Evolutionary conservation across 1,140 invertebrate genomes (phyloP).

Genomic region (Cataglyphis hispanica): DNA sequence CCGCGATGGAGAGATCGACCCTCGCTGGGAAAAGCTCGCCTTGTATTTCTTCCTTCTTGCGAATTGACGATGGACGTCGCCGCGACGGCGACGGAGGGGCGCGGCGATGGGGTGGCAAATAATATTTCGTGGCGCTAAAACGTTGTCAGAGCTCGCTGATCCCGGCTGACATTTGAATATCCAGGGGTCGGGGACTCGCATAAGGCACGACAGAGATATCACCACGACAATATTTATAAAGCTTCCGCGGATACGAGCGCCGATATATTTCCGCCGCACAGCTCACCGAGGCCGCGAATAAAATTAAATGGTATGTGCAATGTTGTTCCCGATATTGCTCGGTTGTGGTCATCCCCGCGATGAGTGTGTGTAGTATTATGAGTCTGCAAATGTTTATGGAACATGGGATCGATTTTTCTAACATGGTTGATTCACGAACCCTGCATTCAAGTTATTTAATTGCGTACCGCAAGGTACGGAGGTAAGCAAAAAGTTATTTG

Average conservation of each 20-base stretch:
- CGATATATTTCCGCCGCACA: conserved; percentile 47
- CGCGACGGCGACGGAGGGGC: conserved; percentile 21
- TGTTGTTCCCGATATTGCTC: conserved; percentile 48
- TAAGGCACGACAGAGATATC: conserved; percentile 67
- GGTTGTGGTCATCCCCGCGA: conserved; percentile 50
- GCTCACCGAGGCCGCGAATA: conserved; percentile 40
- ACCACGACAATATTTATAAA: conserved; percentile 72
- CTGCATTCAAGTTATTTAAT: conserved; percentile 36
- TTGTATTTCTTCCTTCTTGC: conserved; percentile 69
- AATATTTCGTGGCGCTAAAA: conserved; percentile 86
- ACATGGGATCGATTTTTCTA: conserved; percentile 50
- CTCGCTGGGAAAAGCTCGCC: conserved; percentile 58
- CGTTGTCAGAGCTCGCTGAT: conserved; percentile 84
- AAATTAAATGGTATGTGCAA: conserved; percentile 63
- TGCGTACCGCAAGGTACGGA: neutral
- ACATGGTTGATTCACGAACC: neutral
- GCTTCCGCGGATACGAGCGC: conserved; percentile 54
- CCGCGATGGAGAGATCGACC: conserved; percentile 71
- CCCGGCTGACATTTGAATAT: conserved; percentile 87
- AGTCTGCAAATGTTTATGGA: conserved; percentile 52
- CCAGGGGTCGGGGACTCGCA: conserved; percentile 69
- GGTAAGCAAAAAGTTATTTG: neutral
- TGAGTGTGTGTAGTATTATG: conserved; percentile 34
- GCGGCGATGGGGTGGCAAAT: conserved; percentile 78
- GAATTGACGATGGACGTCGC: conserved; percentile 53